Evolutionary conservation across 2,888 invertebrate genomes (phyloP).

Genomic region (Xanthostigma xanthostigma): DNA sequence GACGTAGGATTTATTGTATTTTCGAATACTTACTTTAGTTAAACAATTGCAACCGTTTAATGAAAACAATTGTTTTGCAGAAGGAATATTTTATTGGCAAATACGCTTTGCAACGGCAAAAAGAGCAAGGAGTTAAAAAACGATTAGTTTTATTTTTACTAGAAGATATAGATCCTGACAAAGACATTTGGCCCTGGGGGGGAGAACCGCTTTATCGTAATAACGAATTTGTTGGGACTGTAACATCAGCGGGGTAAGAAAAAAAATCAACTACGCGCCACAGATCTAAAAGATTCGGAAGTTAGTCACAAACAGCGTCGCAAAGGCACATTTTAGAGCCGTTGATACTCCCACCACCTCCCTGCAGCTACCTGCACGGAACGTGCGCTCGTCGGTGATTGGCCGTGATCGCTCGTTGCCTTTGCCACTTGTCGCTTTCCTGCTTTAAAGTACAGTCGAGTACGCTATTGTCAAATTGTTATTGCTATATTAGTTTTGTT

Average conservation of each 20-base stretch:
- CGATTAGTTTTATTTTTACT: constrained; percentile 47
- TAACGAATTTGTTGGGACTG: constrained; percentile 45
- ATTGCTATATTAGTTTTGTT: too few relatives aligned
- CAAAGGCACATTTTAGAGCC: too few relatives aligned
- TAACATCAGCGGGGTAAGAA: constrained; percentile 45
- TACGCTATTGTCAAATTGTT: too few relatives aligned
- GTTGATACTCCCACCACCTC: too few relatives aligned
- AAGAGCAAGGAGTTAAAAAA: constrained; percentile 40
- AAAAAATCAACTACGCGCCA: background rate
- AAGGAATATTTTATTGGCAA: constrained; percentile 51
- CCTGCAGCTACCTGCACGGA: too few relatives aligned
- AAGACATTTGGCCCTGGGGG: constrained; percentile 54
- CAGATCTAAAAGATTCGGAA: too few relatives aligned
- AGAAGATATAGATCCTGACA: constrained; percentile 43
- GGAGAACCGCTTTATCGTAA: constrained; percentile 53
- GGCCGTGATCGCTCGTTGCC: too few relatives aligned
- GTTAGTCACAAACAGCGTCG: too few relatives aligned
- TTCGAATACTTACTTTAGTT: background rate
- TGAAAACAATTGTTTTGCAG: constrained; percentile 16
- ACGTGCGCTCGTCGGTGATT: too few relatives aligned
- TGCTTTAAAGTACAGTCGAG: too few relatives aligned
- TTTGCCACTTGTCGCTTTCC: too few relatives aligned
- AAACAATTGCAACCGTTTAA: background rate
- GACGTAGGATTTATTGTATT: constrained; percentile 2
- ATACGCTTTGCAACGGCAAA: constrained; percentile 42